These are phyloP conservation scores for Gambelia wislizenii DNA, from an alignment of 2,797 vertebrate genomes.

Conservation along the genomic window DNA sequence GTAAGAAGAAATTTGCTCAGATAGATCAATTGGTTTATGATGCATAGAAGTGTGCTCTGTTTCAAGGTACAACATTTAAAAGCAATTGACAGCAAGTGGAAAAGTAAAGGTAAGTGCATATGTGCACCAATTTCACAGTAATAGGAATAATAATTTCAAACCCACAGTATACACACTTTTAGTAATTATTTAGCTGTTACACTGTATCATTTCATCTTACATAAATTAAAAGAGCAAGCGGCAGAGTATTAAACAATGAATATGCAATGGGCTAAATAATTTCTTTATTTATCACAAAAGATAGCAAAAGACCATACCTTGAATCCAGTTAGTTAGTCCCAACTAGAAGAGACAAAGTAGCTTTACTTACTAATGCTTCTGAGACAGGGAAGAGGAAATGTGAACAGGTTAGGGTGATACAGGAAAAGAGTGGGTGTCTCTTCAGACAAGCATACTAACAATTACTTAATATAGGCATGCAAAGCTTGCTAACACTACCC, in stretches of 20 bases:
- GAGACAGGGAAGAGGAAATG: too few relatives aligned
- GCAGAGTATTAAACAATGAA: background rate
- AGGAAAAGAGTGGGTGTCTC: too few relatives aligned
- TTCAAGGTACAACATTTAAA: slow-evolving; percentile 34
- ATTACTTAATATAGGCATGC: too few relatives aligned
- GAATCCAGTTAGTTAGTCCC: background rate
- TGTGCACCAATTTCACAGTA: slow-evolving; percentile 1
- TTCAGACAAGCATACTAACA: too few relatives aligned
- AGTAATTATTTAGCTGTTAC: background rate
- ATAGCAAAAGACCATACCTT: background rate
- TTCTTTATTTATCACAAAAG: background rate
- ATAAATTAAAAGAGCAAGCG: background rate
- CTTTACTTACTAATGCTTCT: too few relatives aligned
- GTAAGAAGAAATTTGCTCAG: slow-evolving; percentile 25
- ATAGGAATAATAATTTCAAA: slow-evolving; percentile 46
- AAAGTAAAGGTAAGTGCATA: slow-evolving; percentile 27
- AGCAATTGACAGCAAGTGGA: slow-evolving; percentile 48
- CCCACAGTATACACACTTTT: slow-evolving; percentile 33
- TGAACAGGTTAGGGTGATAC: too few relatives aligned
- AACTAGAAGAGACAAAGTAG: background rate
- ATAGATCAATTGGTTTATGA: slow-evolving; percentile 27
- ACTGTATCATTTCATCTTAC: background rate
- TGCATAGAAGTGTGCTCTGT: slow-evolving; percentile 21
- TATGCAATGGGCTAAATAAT: background rate
- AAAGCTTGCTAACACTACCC: too few relatives aligned